phyloP scores from a whole-genome alignment of 2,888 invertebrate species.

The Lysandra coridon region DNA sequence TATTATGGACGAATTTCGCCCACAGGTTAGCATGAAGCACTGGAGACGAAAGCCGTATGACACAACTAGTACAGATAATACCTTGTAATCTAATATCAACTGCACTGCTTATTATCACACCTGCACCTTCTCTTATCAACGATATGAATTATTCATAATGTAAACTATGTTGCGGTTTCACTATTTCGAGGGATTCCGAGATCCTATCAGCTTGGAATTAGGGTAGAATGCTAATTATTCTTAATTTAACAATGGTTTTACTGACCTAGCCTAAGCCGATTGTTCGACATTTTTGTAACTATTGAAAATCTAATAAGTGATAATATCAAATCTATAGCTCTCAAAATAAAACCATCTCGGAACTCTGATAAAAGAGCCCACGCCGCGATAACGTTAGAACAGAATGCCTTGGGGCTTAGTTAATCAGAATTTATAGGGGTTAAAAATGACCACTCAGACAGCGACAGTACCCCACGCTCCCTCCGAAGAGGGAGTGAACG shows the following conservation, averaged over 20 bases:
- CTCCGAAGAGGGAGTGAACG: conserved; percentile 45
- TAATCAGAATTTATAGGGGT: not conserved
- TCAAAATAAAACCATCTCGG: no score
- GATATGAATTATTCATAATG: conserved; percentile 3
- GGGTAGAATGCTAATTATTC: not conserved
- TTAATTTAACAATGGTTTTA: not conserved
- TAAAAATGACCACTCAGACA: conserved; percentile 45
- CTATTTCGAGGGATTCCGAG: conserved; percentile 4
- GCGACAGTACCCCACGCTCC: conserved; percentile 48
- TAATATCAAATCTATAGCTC: no score
- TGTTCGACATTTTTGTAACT: no score
- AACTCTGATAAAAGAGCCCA: no score
- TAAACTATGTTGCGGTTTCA: not conserved
- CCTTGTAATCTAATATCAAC: conserved; percentile 8
- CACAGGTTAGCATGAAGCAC: no score
- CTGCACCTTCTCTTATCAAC: conserved; percentile 2
- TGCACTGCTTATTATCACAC: conserved; percentile 10
- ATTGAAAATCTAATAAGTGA: no score
- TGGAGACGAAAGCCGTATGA: not conserved
- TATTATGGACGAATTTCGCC: no score
- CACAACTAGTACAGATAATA: not conserved
- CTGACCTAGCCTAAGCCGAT: no score
- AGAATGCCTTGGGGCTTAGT: no score
- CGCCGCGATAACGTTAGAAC: no score
- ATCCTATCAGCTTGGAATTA: not conserved